Conservation (phyloP, 2,888 invertebrate genomes). For the Volucella inflata region DNA sequence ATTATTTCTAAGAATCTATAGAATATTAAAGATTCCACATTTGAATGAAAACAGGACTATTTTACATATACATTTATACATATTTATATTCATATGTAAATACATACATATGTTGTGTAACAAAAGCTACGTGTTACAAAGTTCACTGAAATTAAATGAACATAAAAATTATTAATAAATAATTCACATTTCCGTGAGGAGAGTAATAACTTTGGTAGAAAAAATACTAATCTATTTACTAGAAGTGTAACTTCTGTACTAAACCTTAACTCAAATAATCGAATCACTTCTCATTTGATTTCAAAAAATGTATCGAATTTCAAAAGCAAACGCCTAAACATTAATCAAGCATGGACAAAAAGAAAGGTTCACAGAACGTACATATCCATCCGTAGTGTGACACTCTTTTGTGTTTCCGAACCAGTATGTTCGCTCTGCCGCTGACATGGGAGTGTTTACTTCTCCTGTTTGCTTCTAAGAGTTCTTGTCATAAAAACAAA, state of each 20-base stretch:
- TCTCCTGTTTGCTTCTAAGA: slow-evolving; percentile 25
- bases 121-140: no score
- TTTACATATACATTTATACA: no score
- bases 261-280: not conserved
- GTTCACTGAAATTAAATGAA: no score
- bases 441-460: slow-evolving; percentile 51
- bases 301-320: slow-evolving; percentile 45
- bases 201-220: no score
- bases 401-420: slow-evolving; percentile 24
- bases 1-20: no score
- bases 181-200: no score
- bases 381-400: not conserved
- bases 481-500: slow-evolving; percentile 1
- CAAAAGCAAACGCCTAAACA: slow-evolving; percentile 59
- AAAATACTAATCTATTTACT: no score
- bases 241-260: not conserved
- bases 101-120: no score
- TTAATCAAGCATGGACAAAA: slow-evolving; percentile 67
- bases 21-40: no score
- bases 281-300: not conserved
- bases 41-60: no score
- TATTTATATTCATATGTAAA: no score
- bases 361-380: slow-evolving; percentile 64
- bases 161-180: no score
- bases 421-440: not conserved